These are phyloP conservation scores for Drosophila tani DNA, from an alignment of 1,140 invertebrate genomes.

Conservation along the genomic window DNA sequence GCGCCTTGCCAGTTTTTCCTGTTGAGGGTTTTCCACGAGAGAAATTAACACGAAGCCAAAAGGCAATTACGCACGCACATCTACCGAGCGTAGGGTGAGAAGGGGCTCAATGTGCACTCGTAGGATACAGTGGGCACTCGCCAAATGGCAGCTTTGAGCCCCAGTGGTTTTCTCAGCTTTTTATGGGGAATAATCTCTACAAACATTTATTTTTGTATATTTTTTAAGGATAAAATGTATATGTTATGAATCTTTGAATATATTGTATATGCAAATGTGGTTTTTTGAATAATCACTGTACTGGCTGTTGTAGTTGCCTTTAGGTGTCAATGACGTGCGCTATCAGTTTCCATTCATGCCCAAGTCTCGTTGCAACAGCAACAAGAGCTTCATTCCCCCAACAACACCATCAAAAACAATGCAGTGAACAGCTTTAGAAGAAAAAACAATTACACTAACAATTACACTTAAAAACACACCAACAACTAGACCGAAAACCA, in stretches of 20 bases:
- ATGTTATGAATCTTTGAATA: background rate
- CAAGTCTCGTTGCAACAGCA: conserved; percentile 42
- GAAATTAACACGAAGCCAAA: conserved; percentile 60
- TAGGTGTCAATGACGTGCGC: conserved; percentile 82
- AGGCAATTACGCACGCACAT: conserved; percentile 73
- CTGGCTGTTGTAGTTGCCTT: conserved; percentile 31
- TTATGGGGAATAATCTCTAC: too few species aligned
- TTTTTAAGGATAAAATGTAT: background rate
- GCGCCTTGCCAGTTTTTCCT: conserved; percentile 28
- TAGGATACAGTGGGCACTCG: conserved; percentile 18
- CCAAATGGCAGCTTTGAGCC: too few species aligned
- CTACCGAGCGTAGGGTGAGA: conserved; percentile 7
- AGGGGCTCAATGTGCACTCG: conserved; percentile 19
- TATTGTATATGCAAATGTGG: background rate
- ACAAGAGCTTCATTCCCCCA: conserved; percentile 3
- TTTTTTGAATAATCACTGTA: conserved; percentile 5
- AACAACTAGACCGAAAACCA: background rate
- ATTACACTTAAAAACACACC: conserved; percentile 3
- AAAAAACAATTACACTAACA: background rate
- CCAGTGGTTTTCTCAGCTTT: background rate
- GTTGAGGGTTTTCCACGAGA: conserved; percentile 41
- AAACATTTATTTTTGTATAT: too few species aligned
- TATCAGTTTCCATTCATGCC: conserved; percentile 80
- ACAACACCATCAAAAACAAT: conserved; percentile 23
- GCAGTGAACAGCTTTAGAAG: conserved; percentile 5